phyloP scores from a whole-genome alignment of 2,113 vertebrate species.

The Muscicapa adusta region DNA sequence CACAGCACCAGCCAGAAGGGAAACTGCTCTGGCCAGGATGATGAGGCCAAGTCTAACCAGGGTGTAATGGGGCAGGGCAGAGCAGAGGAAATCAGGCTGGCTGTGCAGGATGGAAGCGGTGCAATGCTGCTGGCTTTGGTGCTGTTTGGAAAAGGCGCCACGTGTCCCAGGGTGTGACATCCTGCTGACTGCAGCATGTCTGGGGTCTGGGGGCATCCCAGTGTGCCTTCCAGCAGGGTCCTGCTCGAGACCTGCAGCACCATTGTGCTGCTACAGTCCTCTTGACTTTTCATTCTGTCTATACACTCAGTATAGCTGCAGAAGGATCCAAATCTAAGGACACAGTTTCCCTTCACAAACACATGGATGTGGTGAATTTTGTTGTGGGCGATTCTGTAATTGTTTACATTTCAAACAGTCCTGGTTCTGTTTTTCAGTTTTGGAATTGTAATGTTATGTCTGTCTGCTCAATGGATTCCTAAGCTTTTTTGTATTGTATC shows the following conservation, averaged over 20 bases:
- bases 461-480: background rate
- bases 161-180: background rate
- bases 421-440: background rate
- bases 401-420: background rate
- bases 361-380: background rate
- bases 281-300: background rate
- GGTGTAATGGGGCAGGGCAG: background rate
- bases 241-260: background rate
- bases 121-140: background rate
- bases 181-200: background rate
- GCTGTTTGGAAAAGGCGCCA: background rate
- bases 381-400: background rate
- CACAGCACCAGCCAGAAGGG: background rate
- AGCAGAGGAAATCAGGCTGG: background rate
- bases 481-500: background rate
- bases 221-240: accelerated
- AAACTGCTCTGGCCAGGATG: background rate
- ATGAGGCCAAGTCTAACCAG: background rate
- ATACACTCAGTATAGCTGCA: background rate
- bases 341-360: background rate
- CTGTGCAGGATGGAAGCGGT: background rate
- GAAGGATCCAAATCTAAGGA: background rate
- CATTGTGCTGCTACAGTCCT: background rate
- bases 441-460: background rate
- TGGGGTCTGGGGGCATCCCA: accelerated